A percentile compares a stretch with the other conserved stretches of the same genome.
phyloP scores from a whole-genome alignment of 1,140 invertebrate species.

The Drosophila sulfurigaster region DNA sequence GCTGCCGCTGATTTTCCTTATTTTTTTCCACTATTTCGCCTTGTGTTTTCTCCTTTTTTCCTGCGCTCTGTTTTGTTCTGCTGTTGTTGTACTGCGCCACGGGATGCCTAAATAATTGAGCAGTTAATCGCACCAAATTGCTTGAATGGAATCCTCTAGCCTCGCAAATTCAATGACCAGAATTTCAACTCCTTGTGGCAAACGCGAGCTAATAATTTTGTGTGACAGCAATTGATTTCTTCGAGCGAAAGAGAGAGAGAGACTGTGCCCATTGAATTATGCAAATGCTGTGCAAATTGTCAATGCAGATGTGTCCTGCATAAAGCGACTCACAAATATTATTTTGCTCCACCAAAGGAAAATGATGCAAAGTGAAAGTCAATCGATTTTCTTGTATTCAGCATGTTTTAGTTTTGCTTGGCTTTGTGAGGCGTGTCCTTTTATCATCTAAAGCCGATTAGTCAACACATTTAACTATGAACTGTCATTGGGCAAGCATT shows the following conservation, averaged over 20 bases:
- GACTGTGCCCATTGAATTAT: constrained; percentile 76
- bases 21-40: constrained; percentile 14
- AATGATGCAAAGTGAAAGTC: constrained; percentile 68
- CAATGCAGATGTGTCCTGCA: constrained; percentile 59
- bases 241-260: constrained; percentile 3
- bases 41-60: background rate
- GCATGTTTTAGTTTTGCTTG: constrained; percentile 42
- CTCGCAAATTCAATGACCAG: constrained; percentile 24
- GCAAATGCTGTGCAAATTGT: constrained; percentile 70
- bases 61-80: constrained; percentile 5
- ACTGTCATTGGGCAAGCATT: constrained; percentile 18
- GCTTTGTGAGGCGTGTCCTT: constrained; percentile 16
- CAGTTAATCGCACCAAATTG: constrained; percentile 83
- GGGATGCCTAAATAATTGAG: constrained; percentile 81
- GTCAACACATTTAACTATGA: constrained; percentile 38
- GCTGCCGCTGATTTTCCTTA: constrained; percentile 58
- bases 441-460: constrained; percentile 55
- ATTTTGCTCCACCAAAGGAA: constrained; percentile 3
- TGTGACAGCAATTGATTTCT: constrained; percentile 65
- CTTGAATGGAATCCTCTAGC: constrained; percentile 66
- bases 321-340: constrained; percentile 25
- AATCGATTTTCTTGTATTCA: constrained; percentile 72
- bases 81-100: constrained; percentile 44
- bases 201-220: constrained; percentile 49
- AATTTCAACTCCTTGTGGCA: constrained; percentile 17